These are phyloP conservation scores for Campylorhamphus procurvoides DNA, from an alignment of 2,113 vertebrate genomes.

Conservation along the genomic window DNA sequence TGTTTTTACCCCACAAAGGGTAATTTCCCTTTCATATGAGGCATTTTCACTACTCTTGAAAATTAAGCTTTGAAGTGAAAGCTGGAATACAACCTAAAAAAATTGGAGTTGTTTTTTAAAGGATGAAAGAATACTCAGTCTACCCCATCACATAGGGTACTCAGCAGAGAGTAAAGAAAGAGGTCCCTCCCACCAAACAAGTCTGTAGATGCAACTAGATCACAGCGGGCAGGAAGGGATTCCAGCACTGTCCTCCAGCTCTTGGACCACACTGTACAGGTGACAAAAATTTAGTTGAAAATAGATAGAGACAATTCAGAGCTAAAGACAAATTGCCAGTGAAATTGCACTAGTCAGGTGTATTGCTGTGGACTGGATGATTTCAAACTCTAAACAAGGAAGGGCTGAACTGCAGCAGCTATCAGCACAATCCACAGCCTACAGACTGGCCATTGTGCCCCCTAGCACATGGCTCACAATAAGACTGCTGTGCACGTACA, in stretches of 20 bases:
- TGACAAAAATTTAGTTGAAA: not conserved
- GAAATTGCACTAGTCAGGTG: not conserved
- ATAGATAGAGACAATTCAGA: not conserved
- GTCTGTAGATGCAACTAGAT: not conserved
- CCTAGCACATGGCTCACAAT: rapidly evolving
- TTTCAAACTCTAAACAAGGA: not conserved
- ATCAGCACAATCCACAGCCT: not conserved
- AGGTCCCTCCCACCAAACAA: not conserved
- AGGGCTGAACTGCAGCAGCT: not conserved
- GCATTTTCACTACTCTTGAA: not conserved
- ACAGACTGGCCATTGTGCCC: not conserved
- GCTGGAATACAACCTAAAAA: not conserved
- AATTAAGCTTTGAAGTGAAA: not conserved
- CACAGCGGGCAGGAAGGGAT: not conserved
- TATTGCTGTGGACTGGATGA: not conserved
- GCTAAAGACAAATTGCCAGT: not conserved
- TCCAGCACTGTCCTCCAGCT: not conserved
- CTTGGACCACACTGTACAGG: not conserved
- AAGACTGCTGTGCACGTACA: not conserved
- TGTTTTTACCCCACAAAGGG: not conserved
- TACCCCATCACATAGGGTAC: not conserved
- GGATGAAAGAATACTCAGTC: not conserved
- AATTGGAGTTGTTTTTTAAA: not conserved
- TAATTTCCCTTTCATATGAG: not conserved
- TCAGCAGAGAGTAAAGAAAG: not conserved